phyloP scores from a whole-genome alignment of 1,140 invertebrate species.

The Littorina saxatilis region DNA sequence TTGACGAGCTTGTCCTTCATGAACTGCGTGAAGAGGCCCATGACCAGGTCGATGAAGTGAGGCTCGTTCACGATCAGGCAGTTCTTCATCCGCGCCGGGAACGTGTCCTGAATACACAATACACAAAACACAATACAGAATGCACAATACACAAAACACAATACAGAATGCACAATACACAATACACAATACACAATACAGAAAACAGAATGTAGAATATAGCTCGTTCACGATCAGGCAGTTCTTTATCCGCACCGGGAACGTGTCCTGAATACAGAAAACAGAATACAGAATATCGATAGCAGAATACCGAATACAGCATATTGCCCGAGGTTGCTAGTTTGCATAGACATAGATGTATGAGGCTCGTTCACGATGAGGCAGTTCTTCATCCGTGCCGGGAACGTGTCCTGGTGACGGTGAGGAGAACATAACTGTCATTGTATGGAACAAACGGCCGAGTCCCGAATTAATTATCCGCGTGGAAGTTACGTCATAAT shows the following conservation, averaged over 20 bases:
- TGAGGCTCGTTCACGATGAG: slow-evolving; percentile 16
- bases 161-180: no score
- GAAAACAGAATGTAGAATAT: not conserved
- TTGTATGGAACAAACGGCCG: no score
- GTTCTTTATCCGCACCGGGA: slow-evolving; percentile 17
- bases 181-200: no score
- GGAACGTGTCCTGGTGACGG: slow-evolving; percentile 6
- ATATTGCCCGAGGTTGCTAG: not conserved
- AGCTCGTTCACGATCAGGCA: slow-evolving; percentile 16
- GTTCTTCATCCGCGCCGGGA: slow-evolving; percentile 19
- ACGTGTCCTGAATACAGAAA: slow-evolving; percentile 2
- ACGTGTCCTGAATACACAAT: slow-evolving; percentile 11
- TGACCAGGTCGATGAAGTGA: slow-evolving; percentile 6
- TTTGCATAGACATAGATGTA: not conserved
- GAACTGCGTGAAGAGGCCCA: slow-evolving; percentile 27
- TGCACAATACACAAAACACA: not conserved
- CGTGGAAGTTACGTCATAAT: no score
- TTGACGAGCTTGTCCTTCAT: slow-evolving; percentile 14
- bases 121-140: not conserved
- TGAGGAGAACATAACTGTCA: not conserved
- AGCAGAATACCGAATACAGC: not conserved
- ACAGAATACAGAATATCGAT: not conserved
- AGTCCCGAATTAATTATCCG: no score
- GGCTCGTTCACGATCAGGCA: slow-evolving; percentile 22
- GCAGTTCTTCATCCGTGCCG: slow-evolving; percentile 11